Evolutionary conservation across 2,113 vertebrate genomes (phyloP), one percentile per base, ranked within the genome.

Genomic region (Amphiprion percula): DNA sequence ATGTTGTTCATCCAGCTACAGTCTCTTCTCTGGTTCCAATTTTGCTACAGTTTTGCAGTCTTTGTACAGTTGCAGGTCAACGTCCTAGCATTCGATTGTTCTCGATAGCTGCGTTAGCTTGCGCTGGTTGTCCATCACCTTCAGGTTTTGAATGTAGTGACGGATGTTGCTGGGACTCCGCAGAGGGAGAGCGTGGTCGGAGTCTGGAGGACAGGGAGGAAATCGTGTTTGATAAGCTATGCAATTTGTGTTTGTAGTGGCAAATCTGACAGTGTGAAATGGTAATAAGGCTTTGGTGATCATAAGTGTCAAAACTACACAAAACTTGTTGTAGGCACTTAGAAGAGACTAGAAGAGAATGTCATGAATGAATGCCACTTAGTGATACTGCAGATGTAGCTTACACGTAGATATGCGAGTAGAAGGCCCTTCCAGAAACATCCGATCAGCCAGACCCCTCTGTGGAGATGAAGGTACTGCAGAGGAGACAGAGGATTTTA

Each of bases 111-210:
- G 92, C 8, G 96, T 96, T 46, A 99, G 95, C 72, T 93, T 96
- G 83, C 95, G 95, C 93, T 99, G 98, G 91, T 95, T 96, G 95
- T 99, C 96, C 24, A 97, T 97, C 87, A 97, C 97, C 64, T 92
- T 95, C 79, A 98, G 93, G 92, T 96, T 96, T 93, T 97, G 96
- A 79, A 98, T 90, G 77, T 97, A 97, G 0, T 95, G 96, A 56
- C 95, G 93, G 86, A 95, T 93, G 63, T 92, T 95, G 86, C 91
- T 86, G 10, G 95, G 93, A 86, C 75, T 97, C 64, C 95, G 89
- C 69, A 94, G 90, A 3, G 94, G 95, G 69, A 97, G 68, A 5
- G 93, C 95, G 76, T 95, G 94, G 76, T 99, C 97, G 0, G 97
- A 98, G 89, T 94, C 97, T 98, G 91, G 0, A 44, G 1, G 0